Base-by-base conservation (phyloP, 1,140 invertebrate genomes). In the Marisa cornuarietis region DNA sequence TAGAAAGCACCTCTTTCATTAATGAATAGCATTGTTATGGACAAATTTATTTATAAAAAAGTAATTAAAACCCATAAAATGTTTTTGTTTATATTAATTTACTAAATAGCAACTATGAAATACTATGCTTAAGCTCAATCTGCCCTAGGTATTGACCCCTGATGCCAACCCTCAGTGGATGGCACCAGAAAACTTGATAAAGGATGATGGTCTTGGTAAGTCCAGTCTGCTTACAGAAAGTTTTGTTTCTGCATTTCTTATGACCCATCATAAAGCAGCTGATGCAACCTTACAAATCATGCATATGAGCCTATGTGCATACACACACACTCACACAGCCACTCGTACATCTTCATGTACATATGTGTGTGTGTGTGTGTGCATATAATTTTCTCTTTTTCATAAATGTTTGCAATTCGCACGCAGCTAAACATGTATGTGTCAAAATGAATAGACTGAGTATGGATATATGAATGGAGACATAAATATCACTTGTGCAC, bases 71-170 rank as follows among this genome's bases (percentile, higher is more conserved):
- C n/a, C n/a, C n/a, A n/a, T n/a, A n/a, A n/a, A n/a, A n/a, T n/a
- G n/a, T n/a, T n/a, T n/a, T n/a, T n/a, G 31, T 42, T 42, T 42
- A 42, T 42, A 42, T 2, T 42, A 11, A 58, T 58, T 11, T 58
- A 58, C n/a, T n/a, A n/a, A n/a, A n/a, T 11, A 58, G 9, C 54
- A 58, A 58, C 2, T 58, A 4, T 58, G 9, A 58, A 54, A 54
- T 54, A 54, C 14, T 58, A 58, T 58, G 54, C 4, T 18, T 58
- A 11, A 11, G 2, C 11, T 18, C 54, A 58, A 58, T 2, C 18
- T 82, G 68, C 72, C 20, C 18, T 69, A 89, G 87, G 81, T 89
- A 18, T 78, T 89, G 78, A 88, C 86, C 13, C 82, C 86, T n/a
- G 82, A 85, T 51, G 69, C 73, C 16, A 85, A 81, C 77, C 68